These are phyloP conservation scores for Betta splendens DNA, from an alignment of 2,797 vertebrate species.

Conservation along the genomic window DNA sequence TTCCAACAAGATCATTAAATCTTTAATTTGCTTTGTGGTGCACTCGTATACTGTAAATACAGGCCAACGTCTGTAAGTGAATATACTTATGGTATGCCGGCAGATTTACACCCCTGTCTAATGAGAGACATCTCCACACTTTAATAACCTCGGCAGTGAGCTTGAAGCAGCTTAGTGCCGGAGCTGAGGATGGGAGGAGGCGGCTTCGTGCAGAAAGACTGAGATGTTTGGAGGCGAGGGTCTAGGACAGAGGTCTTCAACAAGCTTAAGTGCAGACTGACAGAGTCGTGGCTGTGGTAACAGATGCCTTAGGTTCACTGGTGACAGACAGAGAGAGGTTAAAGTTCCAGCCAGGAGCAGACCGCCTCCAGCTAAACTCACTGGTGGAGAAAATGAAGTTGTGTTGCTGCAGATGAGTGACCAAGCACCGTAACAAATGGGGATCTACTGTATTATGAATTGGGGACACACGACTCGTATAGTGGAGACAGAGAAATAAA, in stretches of 20 bases:
- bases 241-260: conserved; percentile 23
- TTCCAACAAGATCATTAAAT: conserved; percentile 35
- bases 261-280: conserved; percentile 29
- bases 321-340: conserved; percentile 13
- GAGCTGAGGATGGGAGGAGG: conserved; percentile 53
- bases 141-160: conserved; percentile 59
- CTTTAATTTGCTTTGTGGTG: conserved; percentile 36
- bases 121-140: conserved; percentile 74
- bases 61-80: conserved; percentile 45
- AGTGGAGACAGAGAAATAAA: background rate
- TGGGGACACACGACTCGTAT: conserved; percentile 20
- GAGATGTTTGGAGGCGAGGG: conserved; percentile 23
- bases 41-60: conserved; percentile 29
- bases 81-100: conserved; percentile 53
- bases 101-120: conserved; percentile 72
- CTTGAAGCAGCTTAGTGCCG: conserved; percentile 50
- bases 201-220: conserved; percentile 46
- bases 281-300: conserved; percentile 25
- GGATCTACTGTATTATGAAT: background rate
- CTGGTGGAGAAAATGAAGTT: conserved; percentile 10
- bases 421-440: conserved; percentile 7
- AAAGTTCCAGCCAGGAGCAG: conserved; percentile 15
- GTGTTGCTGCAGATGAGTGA: conserved; percentile 12
- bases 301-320: conserved; percentile 20
- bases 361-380: conserved; percentile 20